Evolutionary conservation across 2,113 vertebrate genomes (phyloP), one percentile per base, ranked within the genome.

Genomic region (Melanerpes aurifrons): DNA sequence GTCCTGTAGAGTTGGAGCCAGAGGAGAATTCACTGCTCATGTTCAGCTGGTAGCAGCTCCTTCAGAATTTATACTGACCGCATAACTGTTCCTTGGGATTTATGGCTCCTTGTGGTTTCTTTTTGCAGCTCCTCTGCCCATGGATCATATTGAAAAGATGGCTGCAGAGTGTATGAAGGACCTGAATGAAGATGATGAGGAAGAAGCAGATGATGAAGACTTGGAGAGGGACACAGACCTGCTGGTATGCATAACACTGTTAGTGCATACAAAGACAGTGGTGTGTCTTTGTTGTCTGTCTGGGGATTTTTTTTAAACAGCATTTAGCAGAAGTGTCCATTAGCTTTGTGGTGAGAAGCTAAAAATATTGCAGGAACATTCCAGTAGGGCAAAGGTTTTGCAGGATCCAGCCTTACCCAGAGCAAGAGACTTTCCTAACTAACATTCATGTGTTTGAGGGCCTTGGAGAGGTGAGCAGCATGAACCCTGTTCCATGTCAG

Each of bases 121-220:
- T 96, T 94, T 81, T 76, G 24, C 71, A 99, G 99, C 96, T 32
- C 98, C 99, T 18, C 93, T 99, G 93, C 99, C 99, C 24, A 99
- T 99, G 98, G 98, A 99, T 64, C 98, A 99, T 87, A 99, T 99
- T 15, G 98, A 98, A 94, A 99, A 98, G 96, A 97, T 99, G 98
- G 99, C 99, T 3, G 98, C 98, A 3, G 98, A 98, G 61, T 99
- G 99, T 84, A 99, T 99, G 99, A 98, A 85, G 95, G 99, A 99
- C 47, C 58, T 98, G 71, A 98, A 98, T n/a, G 98, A 98, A 10
- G 98, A 98, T 13, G 98, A 98, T 1, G 98, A 98, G 4, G 98
- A 97, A 10, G 94, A 80, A 79, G 71, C 54, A 84, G 98, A 98
- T 6, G 99, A 99, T 37, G 98, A 99, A 81, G 97, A 96, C 48